These are phyloP conservation scores for Smittia aterrima DNA, from an alignment of 2,888 invertebrate species.

Conservation along the genomic window DNA sequence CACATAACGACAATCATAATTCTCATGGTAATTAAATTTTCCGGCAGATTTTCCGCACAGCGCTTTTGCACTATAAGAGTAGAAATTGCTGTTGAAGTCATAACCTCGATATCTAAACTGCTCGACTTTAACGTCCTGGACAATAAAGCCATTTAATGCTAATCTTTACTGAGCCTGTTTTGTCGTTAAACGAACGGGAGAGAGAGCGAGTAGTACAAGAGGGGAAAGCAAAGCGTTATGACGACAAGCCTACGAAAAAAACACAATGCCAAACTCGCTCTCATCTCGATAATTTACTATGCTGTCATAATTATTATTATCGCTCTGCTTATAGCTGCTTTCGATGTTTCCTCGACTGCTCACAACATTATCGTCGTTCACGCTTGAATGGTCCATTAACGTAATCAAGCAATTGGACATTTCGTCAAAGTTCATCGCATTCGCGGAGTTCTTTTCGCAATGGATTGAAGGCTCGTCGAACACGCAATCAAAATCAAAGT, in stretches of 20 bases:
- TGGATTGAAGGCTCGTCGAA: constrained; percentile 42
- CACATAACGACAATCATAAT: background rate
- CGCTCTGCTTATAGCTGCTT: constrained; percentile 32
- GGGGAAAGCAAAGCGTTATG: background rate
- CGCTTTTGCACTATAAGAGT: background rate
- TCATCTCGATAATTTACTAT: constrained; percentile 37
- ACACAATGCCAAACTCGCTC: constrained; percentile 7
- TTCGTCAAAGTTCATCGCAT: constrained; percentile 55
- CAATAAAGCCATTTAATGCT: constrained; percentile 40
- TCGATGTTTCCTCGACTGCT: constrained; percentile 25
- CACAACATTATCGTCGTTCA: constrained; percentile 21
- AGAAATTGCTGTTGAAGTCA: background rate
- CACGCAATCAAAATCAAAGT: constrained; percentile 45
- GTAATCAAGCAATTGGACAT: constrained; percentile 55
- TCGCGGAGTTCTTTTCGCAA: background rate
- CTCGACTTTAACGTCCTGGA: constrained; percentile 22
- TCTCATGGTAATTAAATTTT: constrained; percentile 37
- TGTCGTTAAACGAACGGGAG: background rate
- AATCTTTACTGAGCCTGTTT: constrained; percentile 26
- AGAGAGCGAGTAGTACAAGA: background rate
- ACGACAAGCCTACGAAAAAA: background rate
- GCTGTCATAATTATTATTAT: constrained; percentile 41
- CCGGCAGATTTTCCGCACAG: background rate
- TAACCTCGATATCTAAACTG: constrained; percentile 31
- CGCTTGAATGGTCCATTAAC: constrained; percentile 37